Evolutionary conservation across 2,888 invertebrate species (phyloP), one percentile per base, ranked within the genome.

Genomic region (Diarsia rubi): DNA sequence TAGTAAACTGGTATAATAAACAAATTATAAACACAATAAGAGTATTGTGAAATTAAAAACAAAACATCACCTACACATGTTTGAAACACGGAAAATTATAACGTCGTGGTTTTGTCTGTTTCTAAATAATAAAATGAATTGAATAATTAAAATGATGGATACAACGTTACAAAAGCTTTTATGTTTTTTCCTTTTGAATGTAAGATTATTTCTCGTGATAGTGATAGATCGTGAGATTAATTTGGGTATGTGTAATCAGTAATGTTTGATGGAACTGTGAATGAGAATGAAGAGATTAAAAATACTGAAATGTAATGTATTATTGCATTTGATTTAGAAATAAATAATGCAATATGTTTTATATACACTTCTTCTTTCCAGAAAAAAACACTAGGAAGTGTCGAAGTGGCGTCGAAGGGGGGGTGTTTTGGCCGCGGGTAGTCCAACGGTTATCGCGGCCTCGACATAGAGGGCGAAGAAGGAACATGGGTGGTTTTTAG

Each of bases 91-190:
- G 47, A 57, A 78, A 47, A 44, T 49, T 19, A 5, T 21, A 42
- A 49, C 11, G 8, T 12, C 6, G 19, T 67, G 16, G n/a, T 60
- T 67, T 67, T 73, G 52, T 63, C 12, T 64, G 37, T 65, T 64
- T 21, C 44, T 54, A 73, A 42, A 66, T 54, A 54, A 2, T n/a
- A 21, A 57, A 19, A 63, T 75, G 45, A 78, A 78, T 71, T 27
- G 24, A 24, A 60, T 73, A 69, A 73, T 81, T 74, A 74, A 69
- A 66, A 37, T 49, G 16, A 66, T 59, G 31, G 45, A 69, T 69
- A 68, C 73, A 75, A 44, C 12, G 52, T 80, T 73, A 69, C 72
- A 49, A 74, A 68, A 78, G 62, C 42, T 69, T 63, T 75, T 62
- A n/a, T 21, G 42, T 42, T 24, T 49, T 65, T 81, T 67, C 59